Evolutionary conservation across 2,888 invertebrate genomes (phyloP).

Genomic region (Stictocephala bisonia): DNA sequence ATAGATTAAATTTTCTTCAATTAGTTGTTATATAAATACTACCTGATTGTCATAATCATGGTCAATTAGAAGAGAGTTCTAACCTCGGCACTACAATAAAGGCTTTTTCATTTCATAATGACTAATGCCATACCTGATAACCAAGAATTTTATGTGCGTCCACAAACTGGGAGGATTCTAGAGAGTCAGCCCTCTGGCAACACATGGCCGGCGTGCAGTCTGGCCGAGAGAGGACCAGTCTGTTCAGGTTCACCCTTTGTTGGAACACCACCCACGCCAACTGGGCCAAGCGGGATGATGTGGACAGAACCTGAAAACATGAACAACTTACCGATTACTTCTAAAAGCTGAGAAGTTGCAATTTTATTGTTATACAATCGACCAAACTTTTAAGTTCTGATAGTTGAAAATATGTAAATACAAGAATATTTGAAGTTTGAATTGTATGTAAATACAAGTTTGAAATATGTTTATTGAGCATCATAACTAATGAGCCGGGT

Average conservation of each 20-base stretch:
- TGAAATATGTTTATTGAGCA: no score
- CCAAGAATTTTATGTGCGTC: constrained; percentile 87
- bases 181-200: constrained; percentile 75
- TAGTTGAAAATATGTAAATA: constrained; percentile 56
- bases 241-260: constrained; percentile 84
- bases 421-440: no score
- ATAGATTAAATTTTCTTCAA: no score
- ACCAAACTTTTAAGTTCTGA: background rate
- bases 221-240: constrained; percentile 78
- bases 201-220: constrained; percentile 82
- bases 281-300: constrained; percentile 73
- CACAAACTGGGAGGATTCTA: constrained; percentile 75
- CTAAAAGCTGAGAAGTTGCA: no score
- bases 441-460: no score
- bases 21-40: no score
- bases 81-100: no score
- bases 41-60: no score
- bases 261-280: constrained; percentile 90
- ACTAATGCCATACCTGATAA: constrained; percentile 76
- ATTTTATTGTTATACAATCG: background rate
- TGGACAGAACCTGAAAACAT: constrained; percentile 65
- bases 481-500: no score
- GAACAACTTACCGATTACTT: no score
- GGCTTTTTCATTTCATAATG: no score
- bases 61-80: no score